Percentiles rank a stretch among this genome's conserved stretches.
These are phyloP conservation scores for Zaprionus capensis DNA, from an alignment of 1,140 invertebrate genomes.

Conservation along the genomic window DNA sequence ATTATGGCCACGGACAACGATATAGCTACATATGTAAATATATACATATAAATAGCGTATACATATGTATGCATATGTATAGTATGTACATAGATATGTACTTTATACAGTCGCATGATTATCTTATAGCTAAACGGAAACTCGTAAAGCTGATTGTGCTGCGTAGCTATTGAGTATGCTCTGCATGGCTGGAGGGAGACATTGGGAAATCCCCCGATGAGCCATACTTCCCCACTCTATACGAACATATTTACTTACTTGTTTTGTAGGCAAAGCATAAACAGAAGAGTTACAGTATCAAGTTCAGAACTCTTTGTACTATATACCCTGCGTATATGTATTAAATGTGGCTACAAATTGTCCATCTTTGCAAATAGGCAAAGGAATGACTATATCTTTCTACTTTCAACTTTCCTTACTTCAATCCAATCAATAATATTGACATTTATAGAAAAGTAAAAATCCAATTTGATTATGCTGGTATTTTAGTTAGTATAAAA, in stretches of 20 bases:
- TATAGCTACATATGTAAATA: neutral
- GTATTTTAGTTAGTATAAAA: neutral
- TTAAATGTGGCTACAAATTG: neutral
- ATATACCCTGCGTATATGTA: neutral
- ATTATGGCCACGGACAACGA: slow-evolving; percentile 14
- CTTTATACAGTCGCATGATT: neutral
- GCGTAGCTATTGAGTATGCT: slow-evolving; percentile 34
- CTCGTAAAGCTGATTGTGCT: neutral
- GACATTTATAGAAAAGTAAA: too few species aligned
- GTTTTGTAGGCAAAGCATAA: neutral
- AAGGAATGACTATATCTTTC: too few species aligned
- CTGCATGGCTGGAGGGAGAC: neutral
- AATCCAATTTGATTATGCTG: too few species aligned
- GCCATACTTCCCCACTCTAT: slow-evolving; percentile 21
- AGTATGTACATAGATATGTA: neutral
- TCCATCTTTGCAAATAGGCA: neutral
- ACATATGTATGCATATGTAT: slow-evolving; percentile 4
- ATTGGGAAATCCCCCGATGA: slow-evolving; percentile 46
- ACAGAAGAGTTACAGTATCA: neutral
- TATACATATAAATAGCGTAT: neutral
- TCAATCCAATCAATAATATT: too few species aligned
- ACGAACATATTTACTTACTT: neutral
- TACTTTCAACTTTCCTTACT: too few species aligned
- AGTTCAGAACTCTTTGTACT: neutral
- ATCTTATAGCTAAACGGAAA: slow-evolving; percentile 38